Evolutionary conservation across 2,797 vertebrate genomes (phyloP).

Genomic region (Acanthis flammea): DNA sequence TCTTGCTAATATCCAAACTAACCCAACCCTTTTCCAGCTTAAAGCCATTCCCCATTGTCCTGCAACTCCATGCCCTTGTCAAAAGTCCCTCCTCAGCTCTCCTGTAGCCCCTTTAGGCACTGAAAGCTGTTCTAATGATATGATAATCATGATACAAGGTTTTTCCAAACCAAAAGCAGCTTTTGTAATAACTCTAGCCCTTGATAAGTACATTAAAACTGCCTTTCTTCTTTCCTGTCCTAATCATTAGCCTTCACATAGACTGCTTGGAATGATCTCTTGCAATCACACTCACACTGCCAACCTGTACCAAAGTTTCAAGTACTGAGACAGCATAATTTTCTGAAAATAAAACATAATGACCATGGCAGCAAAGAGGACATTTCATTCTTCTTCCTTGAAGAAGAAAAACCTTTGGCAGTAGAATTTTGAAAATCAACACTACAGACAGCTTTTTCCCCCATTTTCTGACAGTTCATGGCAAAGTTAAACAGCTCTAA

Average conservation of each 20-base stretch:
- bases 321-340: neutral
- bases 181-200: neutral
- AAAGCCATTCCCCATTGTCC: neutral
- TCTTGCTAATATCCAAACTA: neutral
- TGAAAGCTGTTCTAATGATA: neutral
- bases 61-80: neutral
- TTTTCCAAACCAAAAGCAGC: neutral
- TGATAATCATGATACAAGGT: neutral
- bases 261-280: neutral
- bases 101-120: neutral
- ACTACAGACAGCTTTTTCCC: constrained; percentile 38
- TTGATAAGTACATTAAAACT: neutral
- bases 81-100: neutral
- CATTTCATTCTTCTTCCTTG: neutral
- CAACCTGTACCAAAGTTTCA: neutral
- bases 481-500: constrained; percentile 72
- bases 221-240: neutral
- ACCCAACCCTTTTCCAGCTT: neutral
- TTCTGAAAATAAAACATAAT: constrained; percentile 15
- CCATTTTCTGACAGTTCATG: constrained; percentile 39
- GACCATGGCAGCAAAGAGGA: neutral
- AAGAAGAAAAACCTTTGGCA: constrained; percentile 59
- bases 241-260: neutral
- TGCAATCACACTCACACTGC: neutral
- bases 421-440: constrained; percentile 65